A percentile compares a stretch with the other conserved stretches of the same genome.
Evolutionary conservation across 2,888 invertebrate species (phyloP).

Genomic region (Troglohyphantes excavatus): DNA sequence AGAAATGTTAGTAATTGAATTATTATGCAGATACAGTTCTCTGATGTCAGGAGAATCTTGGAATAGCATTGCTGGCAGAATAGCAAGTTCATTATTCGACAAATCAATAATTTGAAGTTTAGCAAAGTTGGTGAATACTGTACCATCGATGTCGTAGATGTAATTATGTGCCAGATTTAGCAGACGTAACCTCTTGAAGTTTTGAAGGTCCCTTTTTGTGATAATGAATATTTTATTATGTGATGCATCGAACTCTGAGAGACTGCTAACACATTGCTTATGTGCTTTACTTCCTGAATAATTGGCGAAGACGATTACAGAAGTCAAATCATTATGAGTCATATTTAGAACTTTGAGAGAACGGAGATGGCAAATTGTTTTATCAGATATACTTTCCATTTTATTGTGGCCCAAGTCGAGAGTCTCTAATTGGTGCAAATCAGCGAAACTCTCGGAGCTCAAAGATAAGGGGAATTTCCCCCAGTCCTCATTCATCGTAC

Average conservation of each 20-base stretch:
- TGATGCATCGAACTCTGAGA: conserved; percentile 87
- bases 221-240: conserved; percentile 88
- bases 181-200: conserved; percentile 87
- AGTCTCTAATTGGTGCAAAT: conserved; percentile 79
- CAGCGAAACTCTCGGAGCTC: conserved; percentile 79
- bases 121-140: conserved; percentile 90
- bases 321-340: conserved; percentile 89
- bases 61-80: conserved; percentile 92
- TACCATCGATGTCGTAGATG: conserved; percentile 86
- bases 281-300: conserved; percentile 81
- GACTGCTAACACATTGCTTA: conserved; percentile 80
- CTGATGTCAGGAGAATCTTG: conserved; percentile 88
- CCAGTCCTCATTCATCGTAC: conserved; percentile 90
- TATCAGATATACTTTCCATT: conserved; percentile 84
- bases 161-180: conserved; percentile 88
- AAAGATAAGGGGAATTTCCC: conserved; percentile 85
- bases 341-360: conserved; percentile 86
- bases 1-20: conserved; percentile 92
- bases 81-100: conserved; percentile 91
- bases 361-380: conserved; percentile 85
- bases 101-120: conserved; percentile 92
- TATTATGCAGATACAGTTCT: conserved; percentile 95
- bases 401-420: conserved; percentile 80
- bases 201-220: conserved; percentile 88
- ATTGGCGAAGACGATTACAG: conserved; percentile 87